Evolutionary conservation across 2,888 invertebrate species (phyloP).

Genomic region (Margaritifera margaritifera): DNA sequence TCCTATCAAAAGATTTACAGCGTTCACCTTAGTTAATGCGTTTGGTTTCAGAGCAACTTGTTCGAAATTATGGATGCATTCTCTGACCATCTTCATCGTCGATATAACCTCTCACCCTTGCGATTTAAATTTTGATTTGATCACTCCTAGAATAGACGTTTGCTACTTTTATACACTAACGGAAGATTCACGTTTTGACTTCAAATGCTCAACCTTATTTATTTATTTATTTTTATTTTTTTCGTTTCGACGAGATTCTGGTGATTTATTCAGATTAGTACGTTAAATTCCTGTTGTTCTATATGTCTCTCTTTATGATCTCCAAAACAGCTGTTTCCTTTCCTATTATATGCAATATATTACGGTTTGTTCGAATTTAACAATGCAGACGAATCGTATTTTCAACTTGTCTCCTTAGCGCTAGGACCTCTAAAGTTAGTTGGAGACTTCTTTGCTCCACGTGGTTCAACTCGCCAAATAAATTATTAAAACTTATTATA

Average conservation of each 20-base stretch:
- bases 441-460: constrained; percentile 32
- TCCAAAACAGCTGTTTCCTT: constrained; percentile 19
- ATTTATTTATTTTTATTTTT: background rate
- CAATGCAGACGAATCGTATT: constrained; percentile 22
- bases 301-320: constrained; percentile 22
- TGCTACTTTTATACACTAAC: too few species aligned
- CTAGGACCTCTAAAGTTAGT: constrained; percentile 39
- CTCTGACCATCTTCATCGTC: background rate
- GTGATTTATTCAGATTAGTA: constrained; percentile 38
- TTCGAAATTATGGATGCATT: background rate
- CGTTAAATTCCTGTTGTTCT: constrained; percentile 39
- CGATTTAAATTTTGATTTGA: background rate
- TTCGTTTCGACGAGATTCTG: constrained; percentile 25
- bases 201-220: background rate
- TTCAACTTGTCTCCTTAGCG: constrained; percentile 33
- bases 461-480: constrained; percentile 23
- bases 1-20: background rate
- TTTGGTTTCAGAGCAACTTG: background rate
- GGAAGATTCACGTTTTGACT: too few species aligned
- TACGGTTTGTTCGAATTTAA: constrained; percentile 28
- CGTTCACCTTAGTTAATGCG: background rate
- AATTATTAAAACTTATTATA: constrained; percentile 25
- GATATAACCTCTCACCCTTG: background rate
- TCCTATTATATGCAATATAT: constrained; percentile 16
- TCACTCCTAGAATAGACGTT: too few species aligned